Evolutionary conservation across 2,797 vertebrate species (phyloP), one percentile per base, ranked within the genome.

Genomic region (Acanthornis magna): DNA sequence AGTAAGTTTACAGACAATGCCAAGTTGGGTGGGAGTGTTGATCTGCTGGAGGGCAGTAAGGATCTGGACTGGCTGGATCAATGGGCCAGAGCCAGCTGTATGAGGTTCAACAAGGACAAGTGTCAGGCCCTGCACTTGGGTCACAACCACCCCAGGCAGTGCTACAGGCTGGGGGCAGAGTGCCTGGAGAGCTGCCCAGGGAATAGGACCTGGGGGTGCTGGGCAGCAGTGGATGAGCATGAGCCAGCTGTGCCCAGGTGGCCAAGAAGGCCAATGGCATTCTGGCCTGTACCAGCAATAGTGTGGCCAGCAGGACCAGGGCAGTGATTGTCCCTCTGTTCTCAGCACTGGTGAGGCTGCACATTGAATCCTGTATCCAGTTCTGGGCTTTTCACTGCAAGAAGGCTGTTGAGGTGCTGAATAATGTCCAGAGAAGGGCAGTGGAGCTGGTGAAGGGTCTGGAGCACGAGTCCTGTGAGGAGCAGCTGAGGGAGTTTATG

Each of bases 301-400:
- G 5, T 29, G 38, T n/a, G 43, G 16, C 9, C n/a, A 58, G 51
- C 50, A 43, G 58, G 22, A 13, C 0, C 27, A 36, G 45, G 83
- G 3, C 27, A n/a, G 51, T 0, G 51, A 45, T 14, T 43, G 36
- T 63, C 0, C 2, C 30, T 0, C 23, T 63, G 17, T 43, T 1
- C 21, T 43, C 0, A 1, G 43, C 43, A 20, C 13, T 57, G 51
- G 19, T 50, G 74, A 23, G 27, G 27, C 58, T 2, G 0, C 22
- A 50, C 1, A 7, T 65, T 0, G 0, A 34, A 1, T 32, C 0
- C 27, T 50, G 12, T 50, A 15, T 32, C 10, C 8, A 25, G 34
- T 16, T 25, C n/a, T 76, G 47, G 19, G 13, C 5, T 8, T 4
- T 4, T 16, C 32, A 50, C 10, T 63, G 0, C 22, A 29, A 1